Base-by-base conservation (phyloP, 2,797 vertebrate species). In the Silurus aristotelis region DNA sequence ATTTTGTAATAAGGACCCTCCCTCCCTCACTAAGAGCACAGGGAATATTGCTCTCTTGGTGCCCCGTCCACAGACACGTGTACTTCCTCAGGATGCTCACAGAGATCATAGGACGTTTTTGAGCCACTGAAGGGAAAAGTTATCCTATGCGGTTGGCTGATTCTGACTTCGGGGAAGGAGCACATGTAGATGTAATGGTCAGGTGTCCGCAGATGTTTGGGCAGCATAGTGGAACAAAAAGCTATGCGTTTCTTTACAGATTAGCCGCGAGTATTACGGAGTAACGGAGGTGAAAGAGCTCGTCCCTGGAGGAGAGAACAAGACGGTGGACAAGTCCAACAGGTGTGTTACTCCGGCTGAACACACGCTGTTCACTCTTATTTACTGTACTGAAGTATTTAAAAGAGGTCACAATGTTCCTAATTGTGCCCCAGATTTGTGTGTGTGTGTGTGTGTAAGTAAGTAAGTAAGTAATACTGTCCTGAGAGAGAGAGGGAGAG, bases 251-350 rank as follows among this genome's bases (percentile, higher is more conserved):
- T 84, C 72, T n/a, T n/a, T 76, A 5, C 84, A 99, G 98, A 98
- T 99, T 90, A 98, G 97, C 87, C 96, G 97, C 88, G 97, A 99
- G 90, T 97, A 97, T 93, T 99, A 99, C 1, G 98, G 98, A 19
- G 92, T 99, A 89, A 94, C 95, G 0, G 97, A 98, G 84, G 95
- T 97, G 80, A 98, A 97, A 93, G 96, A 97, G 87, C 94, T 99
- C 68, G 75, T 99, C 22, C 96, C 97, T 1, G 96, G 95, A 80
- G 98, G 98, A 90, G 96, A 98, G 89, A 93, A 87, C 90, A 93
- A 97, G 82, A 86, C 93, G 0, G 98, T 99, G 90, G 94, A 96
- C 89, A 96, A 95, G 89, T 93, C 95, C 60, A 99, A 99, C 92
- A 97, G 97, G 98, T 97, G 82, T 91, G 94, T 79, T 63, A 9